Evolutionary conservation across 2,113 vertebrate species (phyloP).

Genomic region (Muntiacus reevesi): DNA sequence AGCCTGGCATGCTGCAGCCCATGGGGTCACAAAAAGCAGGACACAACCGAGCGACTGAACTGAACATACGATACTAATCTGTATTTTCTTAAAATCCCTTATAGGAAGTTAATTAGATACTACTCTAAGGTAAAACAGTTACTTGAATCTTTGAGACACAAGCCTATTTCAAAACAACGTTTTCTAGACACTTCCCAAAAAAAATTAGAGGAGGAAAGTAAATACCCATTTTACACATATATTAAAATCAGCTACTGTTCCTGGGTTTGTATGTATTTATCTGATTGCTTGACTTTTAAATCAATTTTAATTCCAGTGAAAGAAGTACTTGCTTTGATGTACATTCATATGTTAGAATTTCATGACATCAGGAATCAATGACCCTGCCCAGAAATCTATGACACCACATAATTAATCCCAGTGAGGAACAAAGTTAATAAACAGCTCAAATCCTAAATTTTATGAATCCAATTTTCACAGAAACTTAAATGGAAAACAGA

Average conservation of each 20-base stretch:
- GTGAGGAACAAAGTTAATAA: neutral
- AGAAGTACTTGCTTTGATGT: neutral
- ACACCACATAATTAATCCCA: neutral
- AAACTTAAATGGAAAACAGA: neutral
- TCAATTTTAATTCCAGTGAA: conserved; percentile 2
- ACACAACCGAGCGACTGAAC: neutral
- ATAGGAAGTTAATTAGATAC: neutral
- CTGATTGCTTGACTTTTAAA: neutral
- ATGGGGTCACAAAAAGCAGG: neutral
- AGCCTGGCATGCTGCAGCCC: neutral
- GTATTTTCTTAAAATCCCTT: neutral
- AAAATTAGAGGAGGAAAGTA: neutral
- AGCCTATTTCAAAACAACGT: conserved; percentile 7
- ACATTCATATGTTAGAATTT: neutral
- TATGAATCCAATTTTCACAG: neutral
- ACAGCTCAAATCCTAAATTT: neutral
- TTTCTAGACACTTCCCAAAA: neutral
- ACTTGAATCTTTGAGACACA: neutral
- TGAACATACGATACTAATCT: neutral
- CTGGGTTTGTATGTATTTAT: neutral
- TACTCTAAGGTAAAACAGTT: neutral
- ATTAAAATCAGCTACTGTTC: conserved; percentile 3
- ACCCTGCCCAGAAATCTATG: neutral
- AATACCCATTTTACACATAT: neutral
- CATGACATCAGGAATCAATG: neutral